phyloP scores from a whole-genome alignment of 2,797 vertebrate species.

The Danionella dracula region DNA sequence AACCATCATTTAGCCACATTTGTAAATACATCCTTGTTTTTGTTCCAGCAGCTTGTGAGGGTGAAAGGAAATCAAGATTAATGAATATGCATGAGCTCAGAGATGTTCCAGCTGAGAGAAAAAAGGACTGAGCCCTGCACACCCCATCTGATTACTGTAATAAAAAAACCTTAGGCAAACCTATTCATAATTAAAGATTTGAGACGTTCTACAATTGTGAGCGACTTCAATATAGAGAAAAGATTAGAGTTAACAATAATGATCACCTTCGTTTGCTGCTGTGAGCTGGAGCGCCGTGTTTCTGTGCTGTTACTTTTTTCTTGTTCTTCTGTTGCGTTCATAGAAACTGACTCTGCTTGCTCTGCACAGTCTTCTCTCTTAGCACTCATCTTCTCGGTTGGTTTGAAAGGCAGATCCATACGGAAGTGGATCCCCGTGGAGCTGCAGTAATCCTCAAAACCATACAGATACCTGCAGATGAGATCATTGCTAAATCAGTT shows the following conservation, averaged over 20 bases:
- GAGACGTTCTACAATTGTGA: too few species aligned
- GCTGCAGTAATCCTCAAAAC: conserved; percentile 77
- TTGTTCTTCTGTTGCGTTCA: conserved; percentile 51
- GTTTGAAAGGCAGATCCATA: conserved; percentile 72
- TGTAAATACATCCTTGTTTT: neutral
- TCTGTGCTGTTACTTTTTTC: conserved; percentile 44
- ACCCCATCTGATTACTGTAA: too few species aligned
- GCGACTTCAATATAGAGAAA: too few species aligned
- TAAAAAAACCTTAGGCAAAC: too few species aligned
- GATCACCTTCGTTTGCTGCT: conserved; percentile 55
- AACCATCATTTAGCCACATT: neutral
- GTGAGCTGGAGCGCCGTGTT: conserved; percentile 38
- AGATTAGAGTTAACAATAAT: too few species aligned
- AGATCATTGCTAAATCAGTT: neutral
- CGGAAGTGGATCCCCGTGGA: conserved; percentile 73
- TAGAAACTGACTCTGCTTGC: conserved; percentile 25
- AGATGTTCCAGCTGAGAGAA: neutral
- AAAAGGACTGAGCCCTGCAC: neutral
- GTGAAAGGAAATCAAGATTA: neutral
- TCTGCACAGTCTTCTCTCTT: conserved; percentile 59
- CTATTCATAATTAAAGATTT: too few species aligned
- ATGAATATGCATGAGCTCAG: conserved; percentile 11
- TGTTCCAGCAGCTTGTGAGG: neutral
- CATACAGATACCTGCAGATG: conserved; percentile 69
- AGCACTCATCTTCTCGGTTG: conserved; percentile 46